Base-by-base conservation (phyloP, 2,888 invertebrate genomes). In the Macrosoma leucophasiata region DNA sequence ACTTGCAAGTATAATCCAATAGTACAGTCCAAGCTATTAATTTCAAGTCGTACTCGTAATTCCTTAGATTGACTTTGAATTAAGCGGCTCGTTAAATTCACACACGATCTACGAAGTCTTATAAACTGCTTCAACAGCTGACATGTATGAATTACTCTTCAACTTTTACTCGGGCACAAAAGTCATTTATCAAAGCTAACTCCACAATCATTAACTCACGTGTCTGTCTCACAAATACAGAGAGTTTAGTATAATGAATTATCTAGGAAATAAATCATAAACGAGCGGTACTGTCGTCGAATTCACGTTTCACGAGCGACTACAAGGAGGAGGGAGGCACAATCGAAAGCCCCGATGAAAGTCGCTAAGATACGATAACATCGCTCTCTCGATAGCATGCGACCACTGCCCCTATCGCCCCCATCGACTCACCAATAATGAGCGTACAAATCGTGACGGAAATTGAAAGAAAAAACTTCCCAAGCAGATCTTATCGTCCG, bases 391-490 rank as follows among this genome's bases (percentile, higher is more conserved):
- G 72, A 72, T 65, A 62, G 68, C 77, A 71, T 66, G 75, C 76
- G 77, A 70, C 74, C 74, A 65, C 72, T 70, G 79, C 82, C 82
- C 82, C 65, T 82, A 82, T 81, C 81, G 76, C 82, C 82, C 81
- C 62, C 82, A 84, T 84, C 81, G 59, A 48, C 69, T 59, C 65
- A 64, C 73, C 69, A 73, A 79, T 82, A 82, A 82, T 82, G 78
- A 82, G 68, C 62, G 68, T 68, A 82, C 82, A 84, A 82, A 84
- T 84, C 84, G 81, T 79, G 78, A 81, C 81, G 82, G 79, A 84
- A 79, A 82, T 81, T 73, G 78, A 82, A 82, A 81, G 79, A 84
- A 79, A 84, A 79, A 84, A 82, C 76, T 77, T 78, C 78, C 76
- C 78, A 70, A 78, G 63, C 68, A 71, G 82, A 84, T 84, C 81